Percentiles rank a stretch among this genome's conserved stretches.
Conservation (phyloP, 2,797 vertebrate genomes). For the Mallotus villosus region DNA sequence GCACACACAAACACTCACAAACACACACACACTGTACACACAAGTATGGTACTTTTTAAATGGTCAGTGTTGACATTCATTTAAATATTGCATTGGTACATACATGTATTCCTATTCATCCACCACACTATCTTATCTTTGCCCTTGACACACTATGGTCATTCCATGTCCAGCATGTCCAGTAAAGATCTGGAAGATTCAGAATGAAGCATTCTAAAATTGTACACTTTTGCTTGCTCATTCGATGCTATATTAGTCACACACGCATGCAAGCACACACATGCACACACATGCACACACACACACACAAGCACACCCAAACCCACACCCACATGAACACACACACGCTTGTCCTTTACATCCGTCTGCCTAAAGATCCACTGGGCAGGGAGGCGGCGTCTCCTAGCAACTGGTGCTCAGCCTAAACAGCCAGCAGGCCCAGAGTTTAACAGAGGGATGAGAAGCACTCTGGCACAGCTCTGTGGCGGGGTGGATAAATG, state of each 20-base stretch:
- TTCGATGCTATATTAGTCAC: neutral
- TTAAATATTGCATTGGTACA: no score
- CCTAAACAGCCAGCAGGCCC: slow-evolving; percentile 40
- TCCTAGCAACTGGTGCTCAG: slow-evolving; percentile 71
- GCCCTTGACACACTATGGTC: neutral
- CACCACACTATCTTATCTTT: neutral
- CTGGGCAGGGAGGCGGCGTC: slow-evolving; percentile 61
- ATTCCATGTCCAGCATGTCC: neutral
- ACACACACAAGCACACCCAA: neutral
- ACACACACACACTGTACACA: no score
- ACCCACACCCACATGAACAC: slow-evolving; percentile 1
- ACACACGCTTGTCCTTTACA: slow-evolving; percentile 24
- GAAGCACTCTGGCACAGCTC: slow-evolving; percentile 42
- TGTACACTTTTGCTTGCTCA: neutral
- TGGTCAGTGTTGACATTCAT: no score
- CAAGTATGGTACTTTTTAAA: no score
- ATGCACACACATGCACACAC: slow-evolving; percentile 4
- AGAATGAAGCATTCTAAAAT: neutral
- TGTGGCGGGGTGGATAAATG: slow-evolving; percentile 39
- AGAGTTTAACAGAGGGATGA: slow-evolving; percentile 13
- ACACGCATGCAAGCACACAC: neutral
- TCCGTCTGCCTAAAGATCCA: slow-evolving; percentile 46
- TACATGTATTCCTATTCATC: neutral
- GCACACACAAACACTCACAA: no score
- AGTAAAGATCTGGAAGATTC: neutral